Evolutionary conservation across 2,888 invertebrate species (phyloP), one percentile per base, ranked within the genome.

Genomic region (Glaucopsyche alexis): DNA sequence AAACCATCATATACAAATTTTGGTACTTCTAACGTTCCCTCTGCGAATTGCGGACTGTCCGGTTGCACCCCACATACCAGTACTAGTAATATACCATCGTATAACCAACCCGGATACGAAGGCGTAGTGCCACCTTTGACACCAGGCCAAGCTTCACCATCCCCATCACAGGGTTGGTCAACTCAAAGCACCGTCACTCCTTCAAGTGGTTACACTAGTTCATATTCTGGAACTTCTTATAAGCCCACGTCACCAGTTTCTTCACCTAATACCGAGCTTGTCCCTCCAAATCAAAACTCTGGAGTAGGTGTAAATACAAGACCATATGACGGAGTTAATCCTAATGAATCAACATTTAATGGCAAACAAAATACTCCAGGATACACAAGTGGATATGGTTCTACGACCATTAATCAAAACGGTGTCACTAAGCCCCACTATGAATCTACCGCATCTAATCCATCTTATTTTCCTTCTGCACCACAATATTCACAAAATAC

Each of bases 281-380:
- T 29, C 2, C 69, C 69, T 19, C 69, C 69, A 69, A 47, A 69
- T 49, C 11, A 69, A 69, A 29, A 19, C 47, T 69, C 69, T 47
- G 47, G 29, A 69, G 11, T 13, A 8, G 64, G 64, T 65, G 29
- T 65, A 38, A 29, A 13, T 65, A 38, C 64, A 14, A 38, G 19
- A 29, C 64, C 47, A 13, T 47, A 13, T 47, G 13, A 47, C 9
- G 47, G 47, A 9, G 60, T 60, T 13, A 60, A 38, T 7, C 29
- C 60, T 38, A 38, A 38, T 7, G 60, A 60, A 13, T 38, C 29
- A 55, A 19, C 19, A 60, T 60, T 60, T 13, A 7, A 60, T 19
- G 19, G 19, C 29, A 38, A 60, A 60, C 29, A 60, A 60, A 5
- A 60, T 29, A 60, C 29, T 29, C 60, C 29, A 29, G 29, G 6